phyloP scores from a whole-genome alignment of 2,888 invertebrate genomes.

The Bombylius major region DNA sequence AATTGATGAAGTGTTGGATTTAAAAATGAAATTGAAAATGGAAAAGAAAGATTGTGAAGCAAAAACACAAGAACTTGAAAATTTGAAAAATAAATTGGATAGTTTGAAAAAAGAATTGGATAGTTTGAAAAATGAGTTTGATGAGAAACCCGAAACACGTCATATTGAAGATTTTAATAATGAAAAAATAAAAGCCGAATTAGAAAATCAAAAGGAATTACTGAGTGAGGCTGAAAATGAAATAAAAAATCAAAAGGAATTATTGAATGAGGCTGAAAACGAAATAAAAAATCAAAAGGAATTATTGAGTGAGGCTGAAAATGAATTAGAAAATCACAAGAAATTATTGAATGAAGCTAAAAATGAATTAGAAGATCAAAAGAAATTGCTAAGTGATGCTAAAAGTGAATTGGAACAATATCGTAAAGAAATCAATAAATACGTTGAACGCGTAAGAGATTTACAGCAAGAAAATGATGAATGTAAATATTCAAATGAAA shows the following conservation, averaged over 20 bases:
- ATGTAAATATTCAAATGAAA: background rate
- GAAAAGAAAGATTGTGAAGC: background rate
- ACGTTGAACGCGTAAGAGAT: background rate
- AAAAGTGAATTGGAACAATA: background rate
- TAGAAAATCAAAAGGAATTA: background rate
- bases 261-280: background rate
- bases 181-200: background rate
- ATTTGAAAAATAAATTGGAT: background rate
- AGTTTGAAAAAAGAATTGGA: background rate
- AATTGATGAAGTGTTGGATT: background rate
- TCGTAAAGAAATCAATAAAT: conserved; percentile 3
- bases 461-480: background rate
- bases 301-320: background rate
- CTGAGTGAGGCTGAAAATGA: background rate
- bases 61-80: background rate
- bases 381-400: background rate
- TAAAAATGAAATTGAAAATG: background rate
- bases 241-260: background rate
- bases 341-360: background rate
- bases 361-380: background rate
- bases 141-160: background rate
- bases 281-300: background rate
- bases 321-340: background rate
- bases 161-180: background rate
- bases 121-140: background rate